Percentiles rank a stretch among this genome's conserved stretches.
phyloP scores from a whole-genome alignment of 2,888 invertebrate species.

The Temnothorax ravouxi region DNA sequence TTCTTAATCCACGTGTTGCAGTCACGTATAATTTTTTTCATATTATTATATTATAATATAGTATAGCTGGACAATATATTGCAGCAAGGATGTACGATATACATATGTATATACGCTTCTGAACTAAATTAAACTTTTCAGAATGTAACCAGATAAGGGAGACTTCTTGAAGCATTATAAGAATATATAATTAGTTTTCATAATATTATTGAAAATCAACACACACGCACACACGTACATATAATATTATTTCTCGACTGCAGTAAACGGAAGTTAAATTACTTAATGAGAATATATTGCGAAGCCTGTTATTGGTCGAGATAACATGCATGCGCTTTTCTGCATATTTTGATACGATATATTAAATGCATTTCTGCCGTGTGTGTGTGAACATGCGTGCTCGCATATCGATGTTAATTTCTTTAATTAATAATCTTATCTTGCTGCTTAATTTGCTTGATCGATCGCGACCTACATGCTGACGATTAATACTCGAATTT shows the following conservation, averaged over 20 bases:
- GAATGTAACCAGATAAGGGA: not conserved
- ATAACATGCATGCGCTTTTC: no score
- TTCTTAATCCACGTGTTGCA: constrained; percentile 16
- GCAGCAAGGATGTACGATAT: not conserved
- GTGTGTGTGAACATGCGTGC: not conserved
- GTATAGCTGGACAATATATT: not conserved
- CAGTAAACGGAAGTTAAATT: not conserved
- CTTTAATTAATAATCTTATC: constrained; percentile 21
- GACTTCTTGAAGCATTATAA: constrained; percentile 19
- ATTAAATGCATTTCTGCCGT: not conserved
- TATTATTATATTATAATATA: not conserved
- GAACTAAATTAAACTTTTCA: constrained; percentile 36
- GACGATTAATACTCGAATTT: constrained; percentile 4
- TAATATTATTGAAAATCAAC: constrained; percentile 1
- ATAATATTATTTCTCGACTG: not conserved
- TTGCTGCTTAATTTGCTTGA: not conserved
- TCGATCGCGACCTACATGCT: not conserved
- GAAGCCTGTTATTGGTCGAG: not conserved
- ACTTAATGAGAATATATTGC: constrained; percentile 12
- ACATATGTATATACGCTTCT: not conserved
- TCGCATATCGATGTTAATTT: constrained; percentile 3
- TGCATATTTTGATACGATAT: not conserved
- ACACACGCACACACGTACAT: no score
- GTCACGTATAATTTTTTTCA: constrained; percentile 3
- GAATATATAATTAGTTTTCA: constrained; percentile 6